Percentiles rank a stretch among this genome's conserved stretches.
Conservation (phyloP, 64 coral and sea anemone genomes). For the Pocillopora verrucosa region DNA sequence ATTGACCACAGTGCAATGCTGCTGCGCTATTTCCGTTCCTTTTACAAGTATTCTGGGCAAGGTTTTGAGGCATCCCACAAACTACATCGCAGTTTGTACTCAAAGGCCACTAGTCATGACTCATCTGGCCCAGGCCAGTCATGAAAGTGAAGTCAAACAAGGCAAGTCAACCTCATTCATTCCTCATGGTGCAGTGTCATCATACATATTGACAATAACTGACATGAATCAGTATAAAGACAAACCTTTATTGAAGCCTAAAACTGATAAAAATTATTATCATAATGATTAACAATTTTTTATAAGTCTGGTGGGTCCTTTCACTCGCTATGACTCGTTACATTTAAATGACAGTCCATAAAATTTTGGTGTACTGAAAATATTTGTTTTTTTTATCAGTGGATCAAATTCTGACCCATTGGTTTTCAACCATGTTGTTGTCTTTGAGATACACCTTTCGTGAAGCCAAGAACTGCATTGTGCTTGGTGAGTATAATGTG, state of each 20-base stretch:
- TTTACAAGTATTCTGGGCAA: slow-evolving; percentile 40
- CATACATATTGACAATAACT: too few relatives aligned
- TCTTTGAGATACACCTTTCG: slow-evolving; percentile 21
- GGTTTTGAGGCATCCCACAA: slow-evolving; percentile 52
- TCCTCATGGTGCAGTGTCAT: not conserved
- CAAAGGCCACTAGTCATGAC: slow-evolving; percentile 49
- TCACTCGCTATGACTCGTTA: too few relatives aligned
- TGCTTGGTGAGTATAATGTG: slow-evolving; percentile 10
- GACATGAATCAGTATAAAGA: too few relatives aligned
- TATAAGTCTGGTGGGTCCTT: too few relatives aligned
- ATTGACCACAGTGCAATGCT: slow-evolving; percentile 48
- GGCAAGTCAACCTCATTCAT: not conserved
- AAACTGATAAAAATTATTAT: too few relatives aligned
- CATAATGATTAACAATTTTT: too few relatives aligned
- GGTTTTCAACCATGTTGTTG: slow-evolving; percentile 26
- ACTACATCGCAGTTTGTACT: slow-evolving; percentile 34
- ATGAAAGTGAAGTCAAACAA: slow-evolving; percentile 7
- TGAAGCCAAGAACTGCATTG: slow-evolving; percentile 42
- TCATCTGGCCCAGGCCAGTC: slow-evolving; percentile 22
- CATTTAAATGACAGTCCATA: too few relatives aligned
- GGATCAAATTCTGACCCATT: slow-evolving; percentile 35
- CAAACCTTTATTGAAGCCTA: too few relatives aligned
- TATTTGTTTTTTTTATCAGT: too few relatives aligned
- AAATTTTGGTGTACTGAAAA: too few relatives aligned
- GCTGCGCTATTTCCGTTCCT: slow-evolving; percentile 15